Percentiles rank a stretch among this genome's conserved stretches.
These are phyloP conservation scores for Phoenoteleia sp. DNA, from an alignment of 2,888 invertebrate species.

Conservation along the genomic window DNA sequence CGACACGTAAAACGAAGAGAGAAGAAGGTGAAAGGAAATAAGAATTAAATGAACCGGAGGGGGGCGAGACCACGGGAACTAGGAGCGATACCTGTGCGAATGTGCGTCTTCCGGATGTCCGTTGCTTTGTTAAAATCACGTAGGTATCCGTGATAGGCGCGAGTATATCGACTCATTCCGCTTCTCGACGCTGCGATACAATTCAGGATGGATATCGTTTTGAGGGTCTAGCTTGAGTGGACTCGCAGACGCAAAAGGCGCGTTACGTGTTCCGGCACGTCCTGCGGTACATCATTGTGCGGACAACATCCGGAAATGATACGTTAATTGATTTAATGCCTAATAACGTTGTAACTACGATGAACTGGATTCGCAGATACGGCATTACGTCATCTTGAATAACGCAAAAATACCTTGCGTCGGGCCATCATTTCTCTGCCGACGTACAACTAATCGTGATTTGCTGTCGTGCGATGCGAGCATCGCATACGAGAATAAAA, in stretches of 20 bases:
- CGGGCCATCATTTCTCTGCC: slow-evolving; percentile 29
- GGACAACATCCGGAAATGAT: slow-evolving; percentile 80
- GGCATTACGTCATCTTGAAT: slow-evolving; percentile 51
- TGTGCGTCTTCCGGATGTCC: slow-evolving; percentile 86
- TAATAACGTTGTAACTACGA: slow-evolving; percentile 68
- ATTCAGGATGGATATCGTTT: slow-evolving; percentile 84
- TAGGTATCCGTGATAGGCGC: slow-evolving; percentile 76
- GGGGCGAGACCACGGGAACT: slow-evolving; percentile 75
- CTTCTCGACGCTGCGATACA: slow-evolving; percentile 77
- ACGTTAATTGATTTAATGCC: slow-evolving; percentile 80
- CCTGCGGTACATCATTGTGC: slow-evolving; percentile 75
- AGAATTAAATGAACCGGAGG: slow-evolving; percentile 54
- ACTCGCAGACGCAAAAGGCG: slow-evolving; percentile 82
- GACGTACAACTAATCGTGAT: slow-evolving; percentile 7
- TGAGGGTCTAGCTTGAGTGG: slow-evolving; percentile 81
- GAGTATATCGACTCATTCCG: slow-evolving; percentile 74
- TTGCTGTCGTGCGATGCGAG: neutral
- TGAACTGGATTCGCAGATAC: slow-evolving; percentile 60
- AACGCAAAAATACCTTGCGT: slow-evolving; percentile 33
- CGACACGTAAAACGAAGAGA: slow-evolving; percentile 64
- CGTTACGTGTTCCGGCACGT: slow-evolving; percentile 81
- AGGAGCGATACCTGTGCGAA: slow-evolving; percentile 86
- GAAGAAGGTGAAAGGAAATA: slow-evolving; percentile 70
- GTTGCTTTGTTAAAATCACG: slow-evolving; percentile 87
- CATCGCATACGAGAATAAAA: too few species aligned